Base-by-base conservation (phyloP, 2,797 vertebrate species). In the Thunnus albacares region DNA sequence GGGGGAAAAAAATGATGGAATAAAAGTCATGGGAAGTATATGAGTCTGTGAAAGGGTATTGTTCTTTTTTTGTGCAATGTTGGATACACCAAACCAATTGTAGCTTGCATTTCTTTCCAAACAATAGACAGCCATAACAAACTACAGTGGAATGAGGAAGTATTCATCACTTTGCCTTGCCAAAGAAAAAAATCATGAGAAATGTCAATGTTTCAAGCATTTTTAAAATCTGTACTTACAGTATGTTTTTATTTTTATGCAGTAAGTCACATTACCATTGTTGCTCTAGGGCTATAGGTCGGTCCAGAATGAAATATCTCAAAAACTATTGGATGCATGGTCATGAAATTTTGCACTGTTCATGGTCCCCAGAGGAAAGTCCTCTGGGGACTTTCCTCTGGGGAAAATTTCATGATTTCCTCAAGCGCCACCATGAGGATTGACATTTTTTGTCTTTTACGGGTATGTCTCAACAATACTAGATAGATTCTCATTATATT, bases 11-110 rank as follows among this genome's bases (percentile, higher is more conserved):
- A 64, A 55, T 9, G 1, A 72, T 18, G 4, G 4, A 58, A 61
- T 51, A 35, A 15, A 20, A 41, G 14, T n/a, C 12, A 62, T 11
- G 3, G 24, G n/a, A 58, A 30, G 4, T 35, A 47, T n/a, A 69
- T 41, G 6, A 38, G 55, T 56, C 26, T 38, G 20, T 30, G 28
- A 3, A 3, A 30, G 28, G 5, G 28, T 30, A 30, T 6, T 17
- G 18, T 45, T 57, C 1, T 24, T 20, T 43, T 24, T 22, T 45
- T 2, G 30, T 51, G 24, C 4, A 52, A 30, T 15, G 3, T 45
- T 76, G 35, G 63, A 59, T 24, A n/a, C 4, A 56, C 28, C 65
- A 76, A 52, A 67, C 12, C 43, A 51, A 51, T 18, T 30, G 30
- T 2, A 18, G 56, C 17, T 79, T 47, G 28, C 14, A n/a, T 59